Percentiles rank a stretch among this genome's conserved stretches.
These are phyloP conservation scores for Formica selysi DNA, from an alignment of 1,140 invertebrate species.

Conservation along the genomic window DNA sequence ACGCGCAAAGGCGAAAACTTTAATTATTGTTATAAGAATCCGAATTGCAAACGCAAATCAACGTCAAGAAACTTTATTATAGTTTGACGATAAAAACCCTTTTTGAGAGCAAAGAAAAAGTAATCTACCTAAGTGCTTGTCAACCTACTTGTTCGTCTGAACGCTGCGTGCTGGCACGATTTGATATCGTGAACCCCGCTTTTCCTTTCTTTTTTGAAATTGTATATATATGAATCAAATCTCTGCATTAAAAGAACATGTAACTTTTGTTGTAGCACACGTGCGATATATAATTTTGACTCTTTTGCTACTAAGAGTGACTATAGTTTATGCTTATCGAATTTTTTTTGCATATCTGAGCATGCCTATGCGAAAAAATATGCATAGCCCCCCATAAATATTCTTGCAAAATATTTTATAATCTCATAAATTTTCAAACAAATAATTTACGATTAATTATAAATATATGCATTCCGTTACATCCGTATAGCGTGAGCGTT, in stretches of 20 bases:
- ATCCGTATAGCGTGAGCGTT: no score
- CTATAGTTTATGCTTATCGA: no score
- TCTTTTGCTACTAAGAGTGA: no score
- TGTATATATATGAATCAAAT: not conserved
- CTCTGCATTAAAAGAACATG: not conserved
- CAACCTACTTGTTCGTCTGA: conserved; percentile 42
- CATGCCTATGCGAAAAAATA: no score
- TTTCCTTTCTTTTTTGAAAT: not conserved
- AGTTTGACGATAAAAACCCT: conserved; percentile 8
- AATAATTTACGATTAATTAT: no score
- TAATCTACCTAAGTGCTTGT: conserved; percentile 32
- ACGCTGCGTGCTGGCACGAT: conserved; percentile 8
- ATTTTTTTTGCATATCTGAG: no score
- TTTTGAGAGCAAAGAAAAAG: conserved; percentile 4
- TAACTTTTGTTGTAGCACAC: not conserved
- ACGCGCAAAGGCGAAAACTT: not conserved
- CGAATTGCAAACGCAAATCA: conserved; percentile 27
- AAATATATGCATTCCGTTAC: no score
- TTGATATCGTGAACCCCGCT: conserved; percentile 26
- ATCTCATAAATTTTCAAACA: no score
- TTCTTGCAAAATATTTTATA: no score
- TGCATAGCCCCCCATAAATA: no score
- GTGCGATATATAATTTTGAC: not conserved
- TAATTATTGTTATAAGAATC: conserved; percentile 2
- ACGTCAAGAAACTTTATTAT: conserved; percentile 32